A percentile compares a stretch with the other conserved stretches of the same genome.
These are phyloP conservation scores for Lithodes maja DNA, from an alignment of 2,888 invertebrate genomes.

Conservation along the genomic window DNA sequence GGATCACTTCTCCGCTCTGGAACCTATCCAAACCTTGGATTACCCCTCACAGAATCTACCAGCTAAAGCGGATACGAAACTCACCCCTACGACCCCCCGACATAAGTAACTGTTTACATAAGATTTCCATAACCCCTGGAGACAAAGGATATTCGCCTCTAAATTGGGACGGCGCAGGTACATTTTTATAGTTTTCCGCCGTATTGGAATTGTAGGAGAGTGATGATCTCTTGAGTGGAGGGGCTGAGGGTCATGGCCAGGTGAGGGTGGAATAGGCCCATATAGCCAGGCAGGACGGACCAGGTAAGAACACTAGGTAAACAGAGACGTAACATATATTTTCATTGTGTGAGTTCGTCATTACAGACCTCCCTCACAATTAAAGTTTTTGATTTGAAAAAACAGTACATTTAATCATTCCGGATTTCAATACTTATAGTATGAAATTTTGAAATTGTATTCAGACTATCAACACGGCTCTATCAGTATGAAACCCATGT, in stretches of 20 bases:
- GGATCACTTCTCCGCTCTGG: constrained; percentile 50
- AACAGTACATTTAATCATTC: no score
- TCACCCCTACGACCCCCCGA: background rate
- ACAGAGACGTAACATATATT: no score
- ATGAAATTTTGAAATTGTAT: no score
- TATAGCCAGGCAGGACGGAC: constrained; percentile 25
- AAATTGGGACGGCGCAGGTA: constrained; percentile 17
- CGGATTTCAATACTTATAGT: no score
- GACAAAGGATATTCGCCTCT: constrained; percentile 30
- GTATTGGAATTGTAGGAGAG: constrained; percentile 40
- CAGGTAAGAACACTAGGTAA: no score
- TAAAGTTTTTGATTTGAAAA: no score
- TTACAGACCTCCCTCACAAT: no score
- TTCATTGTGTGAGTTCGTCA: no score
- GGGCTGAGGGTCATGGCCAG: constrained; percentile 42
- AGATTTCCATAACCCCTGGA: background rate
- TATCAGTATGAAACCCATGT: no score
- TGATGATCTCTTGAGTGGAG: constrained; percentile 47
- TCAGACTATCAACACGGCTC: no score
- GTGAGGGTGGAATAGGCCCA: constrained; percentile 53
- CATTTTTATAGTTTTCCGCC: constrained; percentile 46
- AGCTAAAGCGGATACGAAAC: background rate
- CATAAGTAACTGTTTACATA: constrained; percentile 13
- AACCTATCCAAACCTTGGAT: constrained; percentile 45
- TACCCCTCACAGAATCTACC: constrained; percentile 7